Conservation (phyloP, 2,797 vertebrate species). For the Sebastes minor region DNA sequence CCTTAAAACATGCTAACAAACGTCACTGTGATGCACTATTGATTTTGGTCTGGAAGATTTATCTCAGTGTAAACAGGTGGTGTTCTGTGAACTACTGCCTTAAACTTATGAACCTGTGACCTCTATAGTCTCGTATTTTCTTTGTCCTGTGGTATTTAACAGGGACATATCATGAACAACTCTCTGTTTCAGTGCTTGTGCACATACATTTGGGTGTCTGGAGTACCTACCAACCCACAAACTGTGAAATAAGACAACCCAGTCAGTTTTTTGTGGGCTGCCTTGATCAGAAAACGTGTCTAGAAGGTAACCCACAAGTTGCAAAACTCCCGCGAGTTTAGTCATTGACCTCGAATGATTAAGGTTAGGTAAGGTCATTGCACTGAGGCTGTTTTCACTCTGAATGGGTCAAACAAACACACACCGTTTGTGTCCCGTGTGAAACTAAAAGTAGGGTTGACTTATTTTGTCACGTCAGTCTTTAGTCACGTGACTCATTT, state of each 20-base stretch:
- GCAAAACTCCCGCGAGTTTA: no score
- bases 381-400: no score
- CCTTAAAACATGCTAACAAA: constrained; percentile 5
- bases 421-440: no score
- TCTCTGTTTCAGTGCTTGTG: neutral
- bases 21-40: neutral
- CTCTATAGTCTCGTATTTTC: neutral
- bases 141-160: neutral
- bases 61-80: constrained; percentile 44
- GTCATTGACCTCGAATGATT: no score
- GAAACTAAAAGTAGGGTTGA: no score
- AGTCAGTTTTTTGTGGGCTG: no score
- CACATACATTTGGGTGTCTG: neutral
- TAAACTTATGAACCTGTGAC: constrained; percentile 18
- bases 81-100: neutral
- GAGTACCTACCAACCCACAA: neutral
- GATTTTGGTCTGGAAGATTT: constrained; percentile 19
- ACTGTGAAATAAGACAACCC: neutral
- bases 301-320: no score
- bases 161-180: neutral
- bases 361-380: fast-evolving
- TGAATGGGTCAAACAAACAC: no score
- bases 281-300: no score
- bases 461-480: no score
- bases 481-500: no score